Conservation (phyloP, 2,888 invertebrate species). For the Sinelater perroti region DNA sequence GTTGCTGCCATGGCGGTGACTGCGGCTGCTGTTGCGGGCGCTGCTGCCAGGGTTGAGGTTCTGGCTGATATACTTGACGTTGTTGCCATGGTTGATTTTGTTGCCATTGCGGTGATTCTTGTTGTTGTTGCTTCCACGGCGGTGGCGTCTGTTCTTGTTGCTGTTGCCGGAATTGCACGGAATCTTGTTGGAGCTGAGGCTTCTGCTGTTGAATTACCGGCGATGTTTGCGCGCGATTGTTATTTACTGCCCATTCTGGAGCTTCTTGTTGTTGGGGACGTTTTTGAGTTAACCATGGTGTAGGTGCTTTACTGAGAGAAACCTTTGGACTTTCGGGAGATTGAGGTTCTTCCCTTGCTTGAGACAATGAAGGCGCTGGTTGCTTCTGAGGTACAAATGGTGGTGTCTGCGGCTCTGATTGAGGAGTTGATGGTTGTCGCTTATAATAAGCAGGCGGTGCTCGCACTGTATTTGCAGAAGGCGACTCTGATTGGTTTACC, state of each 20-base stretch:
- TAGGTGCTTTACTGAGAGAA: slow-evolving; percentile 67
- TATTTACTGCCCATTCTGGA: slow-evolving; percentile 63
- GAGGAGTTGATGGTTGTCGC: slow-evolving; percentile 21
- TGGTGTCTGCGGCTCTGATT: slow-evolving; percentile 13
- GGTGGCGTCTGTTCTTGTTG: slow-evolving; percentile 53
- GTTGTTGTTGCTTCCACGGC: slow-evolving; percentile 49
- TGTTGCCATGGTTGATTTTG: slow-evolving; percentile 18
- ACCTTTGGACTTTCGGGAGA: slow-evolving; percentile 55
- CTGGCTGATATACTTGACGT: slow-evolving; percentile 45
- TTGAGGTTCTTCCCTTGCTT: slow-evolving; percentile 41
- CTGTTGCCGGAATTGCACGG: slow-evolving; percentile 59
- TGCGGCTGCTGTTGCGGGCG: slow-evolving; percentile 28
- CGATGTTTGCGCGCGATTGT: slow-evolving; percentile 37
- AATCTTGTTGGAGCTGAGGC: slow-evolving; percentile 13
- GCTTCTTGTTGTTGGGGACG: slow-evolving; percentile 61
- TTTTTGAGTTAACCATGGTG: slow-evolving; percentile 66
- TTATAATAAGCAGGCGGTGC: slow-evolving; percentile 28
- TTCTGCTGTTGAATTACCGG: slow-evolving; percentile 42
- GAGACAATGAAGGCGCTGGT: slow-evolving; percentile 38
- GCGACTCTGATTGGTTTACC: slow-evolving; percentile 10
- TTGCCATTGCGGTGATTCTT: slow-evolving; percentile 41
- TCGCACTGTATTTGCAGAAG: background rate
- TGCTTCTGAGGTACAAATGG: background rate
- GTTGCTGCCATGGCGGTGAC: slow-evolving; percentile 35
- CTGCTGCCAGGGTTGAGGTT: slow-evolving; percentile 46